Conservation (phyloP, 2,113 vertebrate species). For the Neotragus moschatus region DNA sequence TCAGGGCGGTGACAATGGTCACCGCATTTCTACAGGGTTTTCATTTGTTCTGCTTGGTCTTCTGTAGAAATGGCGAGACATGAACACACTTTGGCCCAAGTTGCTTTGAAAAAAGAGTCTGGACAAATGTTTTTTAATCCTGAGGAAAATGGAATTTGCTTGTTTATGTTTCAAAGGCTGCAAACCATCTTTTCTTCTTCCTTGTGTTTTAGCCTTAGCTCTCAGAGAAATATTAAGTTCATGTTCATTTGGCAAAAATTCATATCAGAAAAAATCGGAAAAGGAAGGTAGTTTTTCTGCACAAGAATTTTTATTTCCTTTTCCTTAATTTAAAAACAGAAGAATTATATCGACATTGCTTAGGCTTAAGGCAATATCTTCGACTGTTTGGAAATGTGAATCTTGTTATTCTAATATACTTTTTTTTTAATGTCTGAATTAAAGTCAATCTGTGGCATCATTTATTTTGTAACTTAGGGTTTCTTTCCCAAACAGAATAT, state of each 20-base stretch:
- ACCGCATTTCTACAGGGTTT: neutral
- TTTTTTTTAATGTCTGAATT: neutral
- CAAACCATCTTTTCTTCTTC: neutral
- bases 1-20: neutral
- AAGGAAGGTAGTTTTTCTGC: neutral
- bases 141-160: neutral
- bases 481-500: slow-evolving; percentile 29
- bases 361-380: neutral
- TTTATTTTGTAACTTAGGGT: neutral
- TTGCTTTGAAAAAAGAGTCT: neutral
- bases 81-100: neutral
- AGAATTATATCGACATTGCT: neutral
- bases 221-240: slow-evolving; percentile 26
- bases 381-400: neutral
- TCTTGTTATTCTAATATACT: neutral
- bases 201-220: neutral
- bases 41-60: neutral
- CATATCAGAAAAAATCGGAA: neutral
- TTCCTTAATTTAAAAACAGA: slow-evolving; percentile 27
- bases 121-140: neutral
- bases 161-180: neutral
- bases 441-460: neutral
- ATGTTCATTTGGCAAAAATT: slow-evolving; percentile 4
- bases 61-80: neutral
- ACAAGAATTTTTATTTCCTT: neutral